Evolutionary conservation across 2,113 vertebrate species (phyloP), one percentile per base, ranked within the genome.

Genomic region (Oreocharis arfaki): DNA sequence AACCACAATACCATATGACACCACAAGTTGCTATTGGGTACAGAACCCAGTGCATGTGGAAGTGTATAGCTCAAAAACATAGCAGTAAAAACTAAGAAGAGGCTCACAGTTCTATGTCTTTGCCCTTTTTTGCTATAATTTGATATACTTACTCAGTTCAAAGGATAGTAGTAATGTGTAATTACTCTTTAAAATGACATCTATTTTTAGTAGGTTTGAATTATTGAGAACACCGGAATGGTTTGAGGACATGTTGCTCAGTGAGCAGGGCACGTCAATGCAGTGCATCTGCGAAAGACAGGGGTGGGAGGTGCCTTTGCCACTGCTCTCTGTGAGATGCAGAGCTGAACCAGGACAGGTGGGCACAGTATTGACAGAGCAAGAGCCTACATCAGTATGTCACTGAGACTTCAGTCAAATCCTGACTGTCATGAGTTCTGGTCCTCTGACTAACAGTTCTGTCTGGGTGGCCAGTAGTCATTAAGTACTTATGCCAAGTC

Each of bases 151-250:
- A 49, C 27, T 90, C 28, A 74, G 24, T 74, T 88, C 85, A 90
- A 84, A 86, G 46, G 33, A 86, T 90, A 83, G 47, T 88, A 65
- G n/a, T 69, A 69, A 42, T 83, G 56, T 69, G 67, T 56, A 94
- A 95, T 92, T 93, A 88, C 49, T 90, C 42, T 88, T 96, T 14
- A 67, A 94, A 90, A 89, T 77, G 1, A 67, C 30, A 28, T 35
- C 32, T 87, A 92, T 95, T 95, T 91, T 96, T 92, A 95, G 94
- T 70, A 78, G 33, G 13, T 67, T 93, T 95, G 82, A 93, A 93
- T 92, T 89, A 94, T 85, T 92, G 13, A 95, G 90, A 92, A 57
- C n/a, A 67, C 30, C 59, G 32, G 47, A 55, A 67, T 47, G 32
- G 27, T 84, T 83, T 83, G 71, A 88, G 86, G 68, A 88, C 68